These are phyloP conservation scores for Electrona antarctica DNA, from an alignment of 2,113 vertebrate genomes.

Conservation along the genomic window DNA sequence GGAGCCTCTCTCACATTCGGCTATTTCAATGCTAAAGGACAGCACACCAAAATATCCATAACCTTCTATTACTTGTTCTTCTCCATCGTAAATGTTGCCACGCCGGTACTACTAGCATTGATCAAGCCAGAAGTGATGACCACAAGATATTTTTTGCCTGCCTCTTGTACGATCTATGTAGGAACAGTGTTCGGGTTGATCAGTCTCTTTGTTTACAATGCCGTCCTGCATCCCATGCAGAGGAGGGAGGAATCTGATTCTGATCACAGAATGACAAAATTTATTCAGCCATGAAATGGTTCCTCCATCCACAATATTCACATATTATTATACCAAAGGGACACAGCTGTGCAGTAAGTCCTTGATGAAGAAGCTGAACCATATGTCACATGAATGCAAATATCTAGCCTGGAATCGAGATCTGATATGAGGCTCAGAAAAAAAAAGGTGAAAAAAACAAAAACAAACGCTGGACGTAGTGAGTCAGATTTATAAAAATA, in stretches of 20 bases:
- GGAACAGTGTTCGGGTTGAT: constrained; percentile 78
- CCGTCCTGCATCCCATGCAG: constrained; percentile 76
- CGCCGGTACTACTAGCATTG: constrained; percentile 66
- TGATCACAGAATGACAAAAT: constrained; percentile 70
- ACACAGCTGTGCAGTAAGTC: too few relatives aligned
- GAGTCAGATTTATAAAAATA: too few relatives aligned
- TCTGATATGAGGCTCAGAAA: too few relatives aligned
- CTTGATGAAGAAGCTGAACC: too few relatives aligned
- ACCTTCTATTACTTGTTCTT: constrained; percentile 82
- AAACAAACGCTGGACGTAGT: too few relatives aligned
- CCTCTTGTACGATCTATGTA: constrained; percentile 53
- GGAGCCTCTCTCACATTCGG: constrained; percentile 88
- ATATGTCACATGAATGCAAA: too few relatives aligned
- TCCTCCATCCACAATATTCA: neutral
- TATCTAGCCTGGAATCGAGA: too few relatives aligned
- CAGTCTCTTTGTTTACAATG: constrained; percentile 84
- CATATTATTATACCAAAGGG: too few relatives aligned
- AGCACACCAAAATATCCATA: constrained; percentile 79
- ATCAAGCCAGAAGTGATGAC: constrained; percentile 61
- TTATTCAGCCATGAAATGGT: constrained; percentile 57
- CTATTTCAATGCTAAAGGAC: constrained; percentile 91
- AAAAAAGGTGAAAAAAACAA: too few relatives aligned
- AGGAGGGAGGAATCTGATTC: constrained; percentile 71
- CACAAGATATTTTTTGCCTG: constrained; percentile 50
- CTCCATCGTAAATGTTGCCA: constrained; percentile 60